A percentile compares a stretch with the other conserved stretches of the same genome.
phyloP scores from a whole-genome alignment of 2,113 vertebrate species.

The Actenoides lindsayi region DNA sequence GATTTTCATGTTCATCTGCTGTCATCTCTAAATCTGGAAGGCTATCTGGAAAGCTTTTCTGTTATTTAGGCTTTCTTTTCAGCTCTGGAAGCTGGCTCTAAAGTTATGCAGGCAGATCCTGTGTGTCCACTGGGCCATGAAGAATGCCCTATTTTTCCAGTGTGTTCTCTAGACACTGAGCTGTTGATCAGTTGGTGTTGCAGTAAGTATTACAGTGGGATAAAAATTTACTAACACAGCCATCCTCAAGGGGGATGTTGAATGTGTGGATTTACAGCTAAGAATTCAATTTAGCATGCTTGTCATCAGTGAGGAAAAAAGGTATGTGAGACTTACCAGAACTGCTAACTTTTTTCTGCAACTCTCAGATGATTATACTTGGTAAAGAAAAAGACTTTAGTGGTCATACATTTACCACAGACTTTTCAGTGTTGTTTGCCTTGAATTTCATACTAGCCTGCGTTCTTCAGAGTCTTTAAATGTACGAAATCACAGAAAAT shows the following conservation, averaged over 20 bases:
- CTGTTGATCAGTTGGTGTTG: not conserved
- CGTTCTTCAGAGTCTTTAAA: not conserved
- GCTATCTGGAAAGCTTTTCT: not conserved
- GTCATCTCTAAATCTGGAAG: not conserved
- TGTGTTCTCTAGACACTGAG: not conserved
- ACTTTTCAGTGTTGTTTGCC: not conserved
- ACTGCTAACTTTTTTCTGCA: not conserved
- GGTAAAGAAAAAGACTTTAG: not conserved
- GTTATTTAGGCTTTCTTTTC: not conserved
- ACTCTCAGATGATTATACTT: not conserved
- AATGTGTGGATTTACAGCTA: not conserved
- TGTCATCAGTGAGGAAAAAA: not conserved
- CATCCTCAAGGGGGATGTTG: not conserved
- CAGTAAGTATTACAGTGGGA: not conserved
- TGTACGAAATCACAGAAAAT: constrained; percentile 33
- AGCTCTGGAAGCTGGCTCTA: not conserved
- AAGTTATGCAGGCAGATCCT: not conserved
- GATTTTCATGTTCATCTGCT: rapidly evolving
- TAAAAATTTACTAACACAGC: not conserved
- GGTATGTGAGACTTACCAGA: not conserved
- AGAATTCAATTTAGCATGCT: not conserved
- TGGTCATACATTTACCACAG: not conserved
- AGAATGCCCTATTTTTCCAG: not conserved
- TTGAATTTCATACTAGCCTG: not conserved
- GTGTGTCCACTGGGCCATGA: not conserved